Percentiles rank a stretch among this genome's conserved stretches.
These are phyloP conservation scores for Promerops cafer DNA, from an alignment of 2,113 vertebrate genomes.

Conservation along the genomic window DNA sequence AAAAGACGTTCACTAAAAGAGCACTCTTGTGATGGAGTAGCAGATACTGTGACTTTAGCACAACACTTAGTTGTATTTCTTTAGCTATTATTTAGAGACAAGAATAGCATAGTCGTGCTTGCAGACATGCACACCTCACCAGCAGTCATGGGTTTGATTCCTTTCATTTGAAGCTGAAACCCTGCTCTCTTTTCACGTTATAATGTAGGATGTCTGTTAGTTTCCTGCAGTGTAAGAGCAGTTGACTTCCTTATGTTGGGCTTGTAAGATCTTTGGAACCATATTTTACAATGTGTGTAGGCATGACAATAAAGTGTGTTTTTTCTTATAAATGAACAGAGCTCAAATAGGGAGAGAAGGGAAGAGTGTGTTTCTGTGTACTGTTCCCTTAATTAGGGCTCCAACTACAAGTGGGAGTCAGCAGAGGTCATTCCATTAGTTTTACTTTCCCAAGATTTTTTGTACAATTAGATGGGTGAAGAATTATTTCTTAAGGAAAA, in stretches of 20 bases:
- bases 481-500: neutral
- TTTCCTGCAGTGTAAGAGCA: constrained; percentile 17
- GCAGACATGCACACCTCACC: neutral
- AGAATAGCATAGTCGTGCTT: neutral
- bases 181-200: neutral
- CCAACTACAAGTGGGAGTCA: neutral
- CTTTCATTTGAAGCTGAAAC: constrained; percentile 28
- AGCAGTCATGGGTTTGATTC: neutral
- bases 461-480: neutral
- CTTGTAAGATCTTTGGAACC: neutral
- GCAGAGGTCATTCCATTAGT: neutral
- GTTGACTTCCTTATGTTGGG: neutral
- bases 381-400: neutral
- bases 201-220: neutral
- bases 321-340: neutral
- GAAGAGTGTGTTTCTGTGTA: neutral
- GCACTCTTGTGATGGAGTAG: neutral
- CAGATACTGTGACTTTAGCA: neutral
- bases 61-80: neutral
- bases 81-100: neutral
- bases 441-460: neutral
- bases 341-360: neutral
- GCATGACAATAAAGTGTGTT: neutral
- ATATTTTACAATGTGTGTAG: neutral
- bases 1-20: neutral